Evolutionary conservation across 2,888 invertebrate genomes (phyloP).

Genomic region (Cremastobaeus sp.): DNA sequence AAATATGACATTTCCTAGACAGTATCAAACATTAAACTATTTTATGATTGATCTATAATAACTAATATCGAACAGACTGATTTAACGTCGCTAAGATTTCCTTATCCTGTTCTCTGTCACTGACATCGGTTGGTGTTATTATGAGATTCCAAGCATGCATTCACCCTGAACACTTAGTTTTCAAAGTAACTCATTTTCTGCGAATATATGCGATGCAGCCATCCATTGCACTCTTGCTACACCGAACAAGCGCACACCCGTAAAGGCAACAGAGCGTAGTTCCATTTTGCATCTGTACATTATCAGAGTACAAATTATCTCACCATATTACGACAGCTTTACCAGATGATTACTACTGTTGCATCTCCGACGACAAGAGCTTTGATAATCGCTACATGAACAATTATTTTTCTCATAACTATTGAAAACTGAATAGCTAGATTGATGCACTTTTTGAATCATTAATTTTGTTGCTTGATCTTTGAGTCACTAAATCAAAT

Average conservation of each 20-base stretch:
- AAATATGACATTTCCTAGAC: constrained; percentile 6
- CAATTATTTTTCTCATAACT: background rate
- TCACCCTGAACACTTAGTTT: constrained; percentile 75
- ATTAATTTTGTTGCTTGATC: too few relatives aligned
- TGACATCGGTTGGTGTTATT: constrained; percentile 35
- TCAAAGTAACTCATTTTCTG: constrained; percentile 58
- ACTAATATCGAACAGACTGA: too few relatives aligned
- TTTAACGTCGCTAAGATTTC: constrained; percentile 7
- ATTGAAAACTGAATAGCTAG: background rate
- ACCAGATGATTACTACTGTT: constrained; percentile 36
- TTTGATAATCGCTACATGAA: constrained; percentile 13
- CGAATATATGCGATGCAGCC: constrained; percentile 50
- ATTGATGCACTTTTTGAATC: too few relatives aligned
- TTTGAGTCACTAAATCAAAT: too few relatives aligned
- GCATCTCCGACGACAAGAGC: constrained; percentile 25
- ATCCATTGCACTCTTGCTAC: constrained; percentile 46
- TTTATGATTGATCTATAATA: background rate
- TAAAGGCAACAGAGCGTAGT: constrained; percentile 76
- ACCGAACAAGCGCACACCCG: constrained; percentile 68
- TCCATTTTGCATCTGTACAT: constrained; percentile 75
- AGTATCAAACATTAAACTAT: background rate
- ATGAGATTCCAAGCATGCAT: constrained; percentile 73
- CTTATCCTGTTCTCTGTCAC: constrained; percentile 14
- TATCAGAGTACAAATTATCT: constrained; percentile 64
- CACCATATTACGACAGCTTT: constrained; percentile 41